Percentiles rank a stretch among this genome's conserved stretches.
phyloP scores from a whole-genome alignment of 2,113 vertebrate genomes.

The Labeo rohita region DNA sequence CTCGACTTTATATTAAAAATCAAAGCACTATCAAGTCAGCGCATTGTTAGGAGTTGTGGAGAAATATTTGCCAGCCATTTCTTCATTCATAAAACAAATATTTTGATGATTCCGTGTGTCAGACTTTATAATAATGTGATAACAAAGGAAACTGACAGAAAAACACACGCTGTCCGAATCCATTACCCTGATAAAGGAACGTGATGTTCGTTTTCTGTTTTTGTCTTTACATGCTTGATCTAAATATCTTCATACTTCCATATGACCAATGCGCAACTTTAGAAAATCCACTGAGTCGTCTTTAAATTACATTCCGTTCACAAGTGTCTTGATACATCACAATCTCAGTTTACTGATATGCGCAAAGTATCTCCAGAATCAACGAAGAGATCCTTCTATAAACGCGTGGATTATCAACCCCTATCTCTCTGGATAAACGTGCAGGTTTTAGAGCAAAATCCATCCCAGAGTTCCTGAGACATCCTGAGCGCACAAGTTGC shows the following conservation, averaged over 20 bases:
- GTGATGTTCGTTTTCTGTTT: neutral
- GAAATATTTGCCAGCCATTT: neutral
- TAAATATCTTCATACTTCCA: neutral
- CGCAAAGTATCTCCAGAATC: constrained; percentile 3
- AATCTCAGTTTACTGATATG: neutral
- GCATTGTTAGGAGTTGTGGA: neutral
- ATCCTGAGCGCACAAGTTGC: neutral
- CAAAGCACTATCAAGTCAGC: constrained; percentile 13
- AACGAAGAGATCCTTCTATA: neutral
- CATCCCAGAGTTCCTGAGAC: neutral
- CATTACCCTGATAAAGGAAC: neutral
- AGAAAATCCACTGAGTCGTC: neutral
- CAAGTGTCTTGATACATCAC: neutral
- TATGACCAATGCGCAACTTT: neutral
- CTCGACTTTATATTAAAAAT: neutral
- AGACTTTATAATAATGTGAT: neutral
- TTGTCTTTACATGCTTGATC: neutral
- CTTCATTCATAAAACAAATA: neutral
- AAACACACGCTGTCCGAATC: neutral
- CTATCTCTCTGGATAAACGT: neutral
- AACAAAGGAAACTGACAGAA: neutral
- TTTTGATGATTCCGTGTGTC: neutral
- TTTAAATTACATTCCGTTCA: neutral
- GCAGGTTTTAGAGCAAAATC: neutral
- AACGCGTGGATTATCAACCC: neutral